Evolutionary conservation across 2,888 invertebrate species (phyloP).

Genomic region (Anodontia alba): DNA sequence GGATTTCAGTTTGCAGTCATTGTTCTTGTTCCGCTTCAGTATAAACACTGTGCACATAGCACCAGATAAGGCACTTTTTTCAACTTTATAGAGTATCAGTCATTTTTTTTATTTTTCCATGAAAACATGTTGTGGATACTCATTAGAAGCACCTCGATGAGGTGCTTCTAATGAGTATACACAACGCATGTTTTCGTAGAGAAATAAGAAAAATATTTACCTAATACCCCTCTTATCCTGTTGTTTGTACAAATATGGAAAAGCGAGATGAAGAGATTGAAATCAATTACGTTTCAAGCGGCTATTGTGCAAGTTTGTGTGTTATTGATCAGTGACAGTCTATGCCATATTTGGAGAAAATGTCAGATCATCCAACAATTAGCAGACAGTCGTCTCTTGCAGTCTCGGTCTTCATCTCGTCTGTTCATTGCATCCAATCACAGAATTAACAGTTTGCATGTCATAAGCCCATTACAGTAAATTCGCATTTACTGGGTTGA

Average conservation of each 20-base stretch:
- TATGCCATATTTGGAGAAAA: conserved; percentile 6
- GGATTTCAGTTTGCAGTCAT: no score
- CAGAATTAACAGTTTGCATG: conserved; percentile 6
- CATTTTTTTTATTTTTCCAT: no score
- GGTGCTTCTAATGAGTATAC: no score
- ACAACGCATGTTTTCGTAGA: no score
- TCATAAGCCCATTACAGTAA: not conserved
- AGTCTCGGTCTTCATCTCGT: not conserved
- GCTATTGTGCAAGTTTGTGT: conserved; percentile 9
- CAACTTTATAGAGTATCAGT: no score
- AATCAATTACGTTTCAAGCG: conserved; percentile 2
- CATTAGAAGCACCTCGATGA: no score
- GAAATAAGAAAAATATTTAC: no score
- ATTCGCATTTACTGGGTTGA: not conserved
- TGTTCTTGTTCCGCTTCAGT: no score
- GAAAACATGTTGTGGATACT: no score
- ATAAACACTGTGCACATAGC: no score
- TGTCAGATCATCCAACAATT: conserved; percentile 13
- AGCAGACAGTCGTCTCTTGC: not conserved
- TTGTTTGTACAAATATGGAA: not conserved
- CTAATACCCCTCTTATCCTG: no score
- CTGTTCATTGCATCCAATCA: not conserved
- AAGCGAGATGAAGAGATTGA: conserved; percentile 2
- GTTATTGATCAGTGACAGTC: conserved; percentile 6
- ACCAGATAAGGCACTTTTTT: no score